Evolutionary conservation across 2,113 vertebrate species (phyloP), one percentile per base, ranked within the genome.

Genomic region (Sceloporus undulatus): DNA sequence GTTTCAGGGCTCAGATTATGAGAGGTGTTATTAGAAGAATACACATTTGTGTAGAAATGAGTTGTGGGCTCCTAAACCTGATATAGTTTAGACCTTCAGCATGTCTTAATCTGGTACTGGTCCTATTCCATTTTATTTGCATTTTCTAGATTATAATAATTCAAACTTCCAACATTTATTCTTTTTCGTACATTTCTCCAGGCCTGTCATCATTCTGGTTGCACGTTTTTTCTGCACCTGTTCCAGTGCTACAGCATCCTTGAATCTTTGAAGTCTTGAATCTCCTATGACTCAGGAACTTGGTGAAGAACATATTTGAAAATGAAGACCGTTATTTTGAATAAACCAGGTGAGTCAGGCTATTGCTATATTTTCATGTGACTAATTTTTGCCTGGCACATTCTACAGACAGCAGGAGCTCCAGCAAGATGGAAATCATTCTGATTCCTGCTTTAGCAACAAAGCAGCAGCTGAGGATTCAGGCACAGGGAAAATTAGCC

Each of bases 401-500:
- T 38, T 76, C 79, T 25, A 54, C 40, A 66, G 87, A 82, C n/a
- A 76, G 73, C 34, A 83, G 80, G 71, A 68, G 3, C 19, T 52
- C 34, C 56, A 66, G 40, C 56, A 76, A 88, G 42, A n/a, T 82
- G 59, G 40, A 59, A 83, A 83, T 83, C 73, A 83, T 76, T 68
- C 9, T 27, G 71, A 42, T 77, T 68, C n/a, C 29, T 27, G 9
- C 59, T 52, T 83, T 88, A 68, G 82, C 25, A 5, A 42, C 42
- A 74, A 29, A 88, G n/a, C 85, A 83, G 59, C 87, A 68, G 80
- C 79, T 83, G 73, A 77, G n/a, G 66, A 83, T 75, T 66, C 73
- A 38, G 80, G 25, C 71, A 82, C 80, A 77, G 80, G 54, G 87
- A 83, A 88, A 83, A 88, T 88, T 82, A 88, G 71, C 40, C 40